Base-by-base conservation (phyloP, 2,797 vertebrate genomes). In the Oreortyx pictus region DNA sequence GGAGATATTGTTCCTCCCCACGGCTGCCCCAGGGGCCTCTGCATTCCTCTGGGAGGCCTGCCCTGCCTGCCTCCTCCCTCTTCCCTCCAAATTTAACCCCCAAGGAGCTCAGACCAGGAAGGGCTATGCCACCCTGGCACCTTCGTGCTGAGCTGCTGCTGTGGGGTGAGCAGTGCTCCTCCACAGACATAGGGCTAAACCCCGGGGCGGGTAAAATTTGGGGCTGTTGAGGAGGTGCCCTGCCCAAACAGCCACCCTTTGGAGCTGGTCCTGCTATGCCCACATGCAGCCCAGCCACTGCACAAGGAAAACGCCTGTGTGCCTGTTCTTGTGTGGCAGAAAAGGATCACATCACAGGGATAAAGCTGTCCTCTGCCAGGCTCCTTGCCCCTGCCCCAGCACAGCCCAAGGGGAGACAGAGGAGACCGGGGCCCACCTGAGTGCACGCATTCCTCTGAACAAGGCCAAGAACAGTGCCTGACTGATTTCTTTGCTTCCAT, bases 31-130 rank as follows among this genome's bases (percentile, higher is more conserved):
- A 20, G 54, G 91, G 61, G 29, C 61, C 84, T 65, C 81, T 54
- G 61, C 82, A 90, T 94, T 94, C 85, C 89, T 93, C 20, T 19
- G 7, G 73, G 76, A 89, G 71, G 85, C 74, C 89, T 54, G 72
- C 14, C 41, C 73, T 64, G 44, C 13, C 68, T n/a, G 29, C 66
- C 57, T 24, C 10, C 25, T 71, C 68, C 52, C 10, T 10, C 7
- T n/a, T 54, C 76, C 49, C 77, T 15, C 2, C 39, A 23, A 9
- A 1, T 3, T 44, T 81, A 90, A 33, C 61, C n/a, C 82, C 9
- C 50, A 19, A 59, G 19, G 7, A 49, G 23, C 57, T 41, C 35
- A 43, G 35, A 16, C 27, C 23, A 23, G 37, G 29, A n/a, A 50
- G 49, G 31, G 37, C 10, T 6, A 41, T 31, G 49, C 50, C 19